A percentile compares a stretch with the other conserved stretches of the same genome.
Evolutionary conservation across 2,113 vertebrate genomes (phyloP).

Genomic region (Xyliphius kryptos): DNA sequence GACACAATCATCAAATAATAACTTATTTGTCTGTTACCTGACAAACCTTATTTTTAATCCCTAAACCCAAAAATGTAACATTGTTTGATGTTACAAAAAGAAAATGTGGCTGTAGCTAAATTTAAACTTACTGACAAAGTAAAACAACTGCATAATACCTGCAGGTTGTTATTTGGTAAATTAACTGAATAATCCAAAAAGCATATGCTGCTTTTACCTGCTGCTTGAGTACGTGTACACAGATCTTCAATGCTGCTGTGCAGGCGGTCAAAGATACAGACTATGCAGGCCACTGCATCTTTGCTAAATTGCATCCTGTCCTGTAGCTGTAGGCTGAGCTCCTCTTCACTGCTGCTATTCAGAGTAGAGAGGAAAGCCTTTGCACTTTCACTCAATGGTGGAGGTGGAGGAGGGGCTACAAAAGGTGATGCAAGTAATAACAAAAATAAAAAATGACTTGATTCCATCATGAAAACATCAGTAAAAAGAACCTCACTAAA

Average conservation of each 20-base stretch:
- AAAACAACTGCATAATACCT: no score
- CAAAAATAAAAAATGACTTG: not conserved
- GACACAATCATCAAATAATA: no score
- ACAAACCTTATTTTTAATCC: no score
- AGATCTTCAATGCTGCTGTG: slow-evolving; percentile 73
- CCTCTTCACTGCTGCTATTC: slow-evolving; percentile 80
- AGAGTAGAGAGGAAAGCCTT: slow-evolving; percentile 74
- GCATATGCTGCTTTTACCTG: no score
- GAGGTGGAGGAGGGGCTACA: slow-evolving; percentile 48
- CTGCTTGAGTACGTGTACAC: slow-evolving; percentile 66
- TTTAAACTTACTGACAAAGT: no score
- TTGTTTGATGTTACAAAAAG: no score
- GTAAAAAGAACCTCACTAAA: not conserved
- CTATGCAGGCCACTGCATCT: slow-evolving; percentile 72
- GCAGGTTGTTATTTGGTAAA: no score
- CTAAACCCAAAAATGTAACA: no score
- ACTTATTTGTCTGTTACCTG: no score
- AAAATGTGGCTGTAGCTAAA: no score
- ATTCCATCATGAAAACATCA: not conserved
- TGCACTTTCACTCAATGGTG: slow-evolving; percentile 70
- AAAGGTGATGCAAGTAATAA: not conserved
- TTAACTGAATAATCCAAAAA: no score
- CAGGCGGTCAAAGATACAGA: slow-evolving; percentile 77
- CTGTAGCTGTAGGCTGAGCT: slow-evolving; percentile 77
- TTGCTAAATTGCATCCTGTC: slow-evolving; percentile 87